Conservation (phyloP, 2,888 invertebrate genomes). For the Andrena bicolor region DNA sequence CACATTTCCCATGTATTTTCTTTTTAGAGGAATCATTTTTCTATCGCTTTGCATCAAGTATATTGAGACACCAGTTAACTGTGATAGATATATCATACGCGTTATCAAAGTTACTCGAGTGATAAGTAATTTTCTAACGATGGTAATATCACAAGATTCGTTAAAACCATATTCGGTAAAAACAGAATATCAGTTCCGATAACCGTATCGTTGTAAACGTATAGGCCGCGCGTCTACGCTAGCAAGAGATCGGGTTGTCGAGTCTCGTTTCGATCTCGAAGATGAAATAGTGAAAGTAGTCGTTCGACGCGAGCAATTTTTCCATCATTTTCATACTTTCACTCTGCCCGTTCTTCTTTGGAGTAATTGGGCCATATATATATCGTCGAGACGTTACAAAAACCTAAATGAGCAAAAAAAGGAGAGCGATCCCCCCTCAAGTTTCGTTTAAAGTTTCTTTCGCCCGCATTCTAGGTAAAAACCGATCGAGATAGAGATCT, state of each 20-base stretch:
- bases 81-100: background rate
- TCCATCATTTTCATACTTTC: constrained; percentile 60
- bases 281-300: constrained; percentile 63
- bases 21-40: background rate
- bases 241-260: constrained; percentile 10
- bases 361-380: constrained; percentile 14
- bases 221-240: no score
- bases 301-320: constrained; percentile 46
- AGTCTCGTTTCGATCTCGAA: constrained; percentile 33
- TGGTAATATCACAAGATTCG: background rate
- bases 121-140: background rate
- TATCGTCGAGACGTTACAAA: background rate
- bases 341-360: constrained; percentile 30
- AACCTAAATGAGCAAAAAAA: background rate
- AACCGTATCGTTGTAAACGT: no score
- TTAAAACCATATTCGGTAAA: background rate
- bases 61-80: background rate
- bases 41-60: background rate
- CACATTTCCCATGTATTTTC: background rate
- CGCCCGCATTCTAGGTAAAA: no score
- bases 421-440: background rate
- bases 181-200: background rate
- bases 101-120: background rate
- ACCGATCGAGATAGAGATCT: background rate
- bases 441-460: background rate